Evolutionary conservation across 2,888 invertebrate species (phyloP), one percentile per base, ranked within the genome.

Genomic region (Crossocerus cetratus): DNA sequence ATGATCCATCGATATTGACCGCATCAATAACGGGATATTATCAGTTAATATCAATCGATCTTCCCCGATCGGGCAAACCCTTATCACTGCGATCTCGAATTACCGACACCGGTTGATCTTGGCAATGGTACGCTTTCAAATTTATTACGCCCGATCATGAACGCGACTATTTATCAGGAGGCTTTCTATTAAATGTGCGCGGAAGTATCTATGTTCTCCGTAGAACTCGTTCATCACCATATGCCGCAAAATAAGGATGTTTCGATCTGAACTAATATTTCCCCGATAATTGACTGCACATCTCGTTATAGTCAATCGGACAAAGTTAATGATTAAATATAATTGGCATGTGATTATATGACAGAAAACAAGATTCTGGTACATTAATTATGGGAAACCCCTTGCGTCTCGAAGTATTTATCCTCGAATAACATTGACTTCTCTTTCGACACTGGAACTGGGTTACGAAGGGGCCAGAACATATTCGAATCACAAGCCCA

Each of bases 401-500:
- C 8, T 32, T 32, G 32, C 8, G 8, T 32, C 8, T 32, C 32
- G 11, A 8, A 32, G 32, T 11, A 32, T 32, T 32, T 32, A 11
- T 32, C 5, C 32, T 32, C 32, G 32, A 3, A 32, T 11, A 4
- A 32, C 11, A 32, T 32, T 32, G 32, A 8, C 32, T 32, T 11
- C 32, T 32, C 32, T 11, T 32, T 32, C 32, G 32, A 32, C 11
- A 8, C 32, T 32, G 77, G 78, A 86, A 85, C 76, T 83, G 79
- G 86, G 84, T 86, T 84, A 82, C 54, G 69, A 69, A 55, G 71
- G 58, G 69, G 73, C 77, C 74, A 75, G 78, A 73, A 75, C 77
- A 85, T 81, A 86, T 84, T 86, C 84, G 80, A 82, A 81, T 86
- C 84, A 84, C 82, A 80, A 83, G 82, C 77, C 73, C 72, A 74